A percentile compares a stretch with the other conserved stretches of the same genome.
These are phyloP conservation scores for Leucophenga maculata DNA, from an alignment of 2,888 invertebrate genomes.

Conservation along the genomic window DNA sequence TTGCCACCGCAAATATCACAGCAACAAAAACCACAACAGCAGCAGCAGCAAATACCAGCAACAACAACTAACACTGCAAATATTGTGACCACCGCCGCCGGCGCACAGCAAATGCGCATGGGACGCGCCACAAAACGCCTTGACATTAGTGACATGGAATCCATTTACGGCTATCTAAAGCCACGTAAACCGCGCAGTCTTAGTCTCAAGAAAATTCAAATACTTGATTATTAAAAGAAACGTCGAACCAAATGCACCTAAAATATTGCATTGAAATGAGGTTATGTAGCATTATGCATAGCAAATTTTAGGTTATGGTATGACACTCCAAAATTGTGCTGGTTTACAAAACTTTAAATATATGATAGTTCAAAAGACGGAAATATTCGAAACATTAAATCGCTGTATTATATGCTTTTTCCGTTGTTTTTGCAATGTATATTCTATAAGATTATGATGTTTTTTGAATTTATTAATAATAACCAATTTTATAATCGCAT, in stretches of 20 bases:
- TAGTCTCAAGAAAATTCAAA: slow-evolving; percentile 70
- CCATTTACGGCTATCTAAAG: slow-evolving; percentile 72
- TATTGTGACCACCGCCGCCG: slow-evolving; percentile 24
- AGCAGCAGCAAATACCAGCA: slow-evolving; percentile 37
- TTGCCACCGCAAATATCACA: slow-evolving; percentile 12
- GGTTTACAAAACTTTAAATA: too few relatives aligned
- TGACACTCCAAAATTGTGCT: background rate
- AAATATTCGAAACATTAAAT: background rate
- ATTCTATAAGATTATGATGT: too few relatives aligned
- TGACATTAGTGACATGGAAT: slow-evolving; percentile 71
- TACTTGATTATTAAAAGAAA: slow-evolving; percentile 68
- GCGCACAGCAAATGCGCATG: slow-evolving; percentile 45
- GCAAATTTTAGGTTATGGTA: slow-evolving; percentile 18
- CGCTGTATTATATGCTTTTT: background rate
- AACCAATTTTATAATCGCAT: too few relatives aligned
- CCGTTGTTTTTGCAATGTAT: background rate
- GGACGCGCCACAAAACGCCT: slow-evolving; percentile 65
- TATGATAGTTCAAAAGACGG: background rate
- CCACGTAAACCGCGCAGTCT: slow-evolving; percentile 71
- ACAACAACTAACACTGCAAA: slow-evolving; percentile 33
- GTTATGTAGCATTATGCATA: slow-evolving; percentile 11
- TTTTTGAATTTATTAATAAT: too few relatives aligned
- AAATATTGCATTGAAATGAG: background rate
- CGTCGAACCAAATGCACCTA: background rate
- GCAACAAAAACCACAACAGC: slow-evolving; percentile 33